Base-by-base conservation (phyloP, 2,797 vertebrate species). In the Platyrinchus mystaceus region DNA sequence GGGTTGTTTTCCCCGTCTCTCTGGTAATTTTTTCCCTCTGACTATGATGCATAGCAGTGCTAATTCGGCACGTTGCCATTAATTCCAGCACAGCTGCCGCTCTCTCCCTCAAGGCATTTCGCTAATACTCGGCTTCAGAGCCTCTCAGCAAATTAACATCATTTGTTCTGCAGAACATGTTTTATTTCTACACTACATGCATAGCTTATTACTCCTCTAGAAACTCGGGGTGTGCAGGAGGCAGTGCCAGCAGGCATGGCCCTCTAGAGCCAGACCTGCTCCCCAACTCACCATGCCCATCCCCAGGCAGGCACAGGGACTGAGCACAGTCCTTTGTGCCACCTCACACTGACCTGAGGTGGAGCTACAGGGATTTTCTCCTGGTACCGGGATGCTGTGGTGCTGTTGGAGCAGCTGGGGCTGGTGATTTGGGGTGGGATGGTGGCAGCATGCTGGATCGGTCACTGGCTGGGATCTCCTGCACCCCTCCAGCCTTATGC, bases 51-150 rank as follows among this genome's bases (percentile, higher is more conserved):
- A 98, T 98, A 98, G 98, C 98, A 96, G 97, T 98, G 97, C 98
- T 98, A 98, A 98, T 98, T 99, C 98, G 97, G 98, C 97, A 75
- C 98, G 97, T 97, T 98, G 98, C 98, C 98, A 98, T 98, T 98
- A 98, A 98, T 99, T 98, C 98, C 98, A 98, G 98, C 97, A 98
- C 99, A 99, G 99, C 98, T 99, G 99, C 98, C 95, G 97, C 97
- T 80, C 94, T 95, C 97, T 98, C 98, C 98, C 98, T 97, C 97
- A 98, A 98, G 98, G 98, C 98, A 97, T 98, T 97, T 98, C 95
- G 98, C 98, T 98, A 98, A 98, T 98, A 98, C 98, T 97, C 98
- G 96, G 98, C 98, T 99, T 99, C 97, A 97, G 98, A 98, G 98
- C 98, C 98, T 97, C 96, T 95, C 98, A 97, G 98, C 98, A 98